These are phyloP conservation scores for Riparia riparia DNA, from an alignment of 2,113 vertebrate genomes.

Conservation along the genomic window DNA sequence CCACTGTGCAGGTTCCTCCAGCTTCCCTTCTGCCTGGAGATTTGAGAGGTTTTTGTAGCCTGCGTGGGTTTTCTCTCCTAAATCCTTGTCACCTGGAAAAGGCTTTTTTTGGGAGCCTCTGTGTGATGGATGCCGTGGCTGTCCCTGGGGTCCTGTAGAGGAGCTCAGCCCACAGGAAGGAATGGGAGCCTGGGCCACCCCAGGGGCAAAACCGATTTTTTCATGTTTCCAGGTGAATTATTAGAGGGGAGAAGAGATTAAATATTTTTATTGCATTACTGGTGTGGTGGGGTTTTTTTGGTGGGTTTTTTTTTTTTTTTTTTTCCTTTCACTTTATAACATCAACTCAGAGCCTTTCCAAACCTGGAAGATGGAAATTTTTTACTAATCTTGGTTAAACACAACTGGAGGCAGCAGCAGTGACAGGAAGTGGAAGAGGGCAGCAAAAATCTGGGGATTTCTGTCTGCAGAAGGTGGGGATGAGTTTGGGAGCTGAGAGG, in stretches of 20 bases:
- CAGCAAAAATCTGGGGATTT: background rate
- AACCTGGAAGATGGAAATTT: background rate
- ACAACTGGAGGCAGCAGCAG: background rate
- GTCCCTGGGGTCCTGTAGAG: background rate
- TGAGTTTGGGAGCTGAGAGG: background rate
- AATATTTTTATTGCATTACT: background rate
- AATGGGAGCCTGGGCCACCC: background rate
- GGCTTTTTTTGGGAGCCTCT: background rate
- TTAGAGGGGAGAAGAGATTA: background rate
- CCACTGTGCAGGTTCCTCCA: background rate
- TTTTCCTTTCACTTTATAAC: background rate
- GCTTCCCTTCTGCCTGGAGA: background rate
- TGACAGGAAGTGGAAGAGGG: background rate
- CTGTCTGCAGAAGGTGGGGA: background rate
- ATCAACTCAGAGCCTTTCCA: background rate
- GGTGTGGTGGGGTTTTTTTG: too few relatives aligned
- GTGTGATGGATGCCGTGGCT: background rate
- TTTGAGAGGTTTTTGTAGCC: background rate
- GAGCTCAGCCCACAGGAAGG: background rate
- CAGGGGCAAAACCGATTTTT: background rate
- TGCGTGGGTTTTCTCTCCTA: background rate
- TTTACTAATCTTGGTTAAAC: background rate
- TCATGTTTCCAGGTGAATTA: background rate
- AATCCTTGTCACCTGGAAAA: background rate
- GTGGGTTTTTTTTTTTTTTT: background rate